Percentiles rank a stretch among this genome's conserved stretches.
Conservation (phyloP, 2,113 vertebrate genomes). For the Amazona vittata region DNA sequence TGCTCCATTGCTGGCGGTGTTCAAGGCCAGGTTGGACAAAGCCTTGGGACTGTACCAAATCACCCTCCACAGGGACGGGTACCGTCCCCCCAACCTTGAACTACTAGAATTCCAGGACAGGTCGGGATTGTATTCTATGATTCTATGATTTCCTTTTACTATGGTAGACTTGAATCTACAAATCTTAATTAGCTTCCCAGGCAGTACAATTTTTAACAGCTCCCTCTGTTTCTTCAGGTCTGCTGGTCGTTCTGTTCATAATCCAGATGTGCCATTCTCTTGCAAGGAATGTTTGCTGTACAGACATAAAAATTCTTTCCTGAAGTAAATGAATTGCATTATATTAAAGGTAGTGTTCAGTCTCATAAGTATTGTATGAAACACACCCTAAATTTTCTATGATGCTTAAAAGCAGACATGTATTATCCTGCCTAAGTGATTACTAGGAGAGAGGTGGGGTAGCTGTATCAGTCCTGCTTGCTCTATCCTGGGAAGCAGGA, state of each 20-base stretch:
- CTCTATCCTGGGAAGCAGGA: not conserved
- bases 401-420: not conserved
- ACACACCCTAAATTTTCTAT: not conserved
- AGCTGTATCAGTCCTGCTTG: not conserved
- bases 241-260: not conserved
- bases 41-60: no score
- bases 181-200: not conserved
- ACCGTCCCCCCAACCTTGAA: no score
- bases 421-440: not conserved
- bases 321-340: not conserved
- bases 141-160: not conserved
- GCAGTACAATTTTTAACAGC: not conserved
- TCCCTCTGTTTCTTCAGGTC: not conserved
- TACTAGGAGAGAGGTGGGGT: slow-evolving; percentile 2
- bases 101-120: no score
- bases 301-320: not conserved
- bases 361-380: not conserved
- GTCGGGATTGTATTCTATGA: no score
- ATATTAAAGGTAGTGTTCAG: not conserved
- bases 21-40: no score
- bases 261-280: not conserved
- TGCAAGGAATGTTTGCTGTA: not conserved
- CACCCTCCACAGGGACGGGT: no score
- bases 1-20: no score
- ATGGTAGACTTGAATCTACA: not conserved